Evolutionary conservation across 1,140 invertebrate species (phyloP), one percentile per base, ranked within the genome.

Genomic region (Aethina tumida): DNA sequence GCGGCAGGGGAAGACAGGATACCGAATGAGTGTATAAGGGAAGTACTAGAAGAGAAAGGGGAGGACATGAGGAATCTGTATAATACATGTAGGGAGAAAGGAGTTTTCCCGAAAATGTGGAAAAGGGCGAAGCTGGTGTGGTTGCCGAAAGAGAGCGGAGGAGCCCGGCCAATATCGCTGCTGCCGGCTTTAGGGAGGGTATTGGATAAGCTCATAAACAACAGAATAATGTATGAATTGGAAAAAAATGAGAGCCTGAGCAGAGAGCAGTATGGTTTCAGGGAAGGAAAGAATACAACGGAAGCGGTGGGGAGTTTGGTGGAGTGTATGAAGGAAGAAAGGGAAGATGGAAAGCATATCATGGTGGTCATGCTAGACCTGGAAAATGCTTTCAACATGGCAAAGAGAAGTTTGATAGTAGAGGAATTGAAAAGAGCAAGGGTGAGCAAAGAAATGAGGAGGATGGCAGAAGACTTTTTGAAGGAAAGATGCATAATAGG

Each of bases 211-310:
- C 2, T 39, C 2, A 24, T 39, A 22, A 31, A 30, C 12, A 24
- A 9, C n/a, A 39, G 37, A 31, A 6, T 39, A 18, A 2, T 19
- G 9, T 12, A 22, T 3, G 4, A 14, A 9, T 5, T 30, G 10
- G 29, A 39, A 18, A 5, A 5, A 19, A 20, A 20, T 6, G 26
- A 14, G 6, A 15, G 4, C 10, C 15, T 18, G 1, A n/a, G 16
- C 12, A n/a, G 9, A 2, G 13, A 19, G 7, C 36, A 39, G 12
- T 39, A 16, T 20, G 36, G 36, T 18, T 39, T 39, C 14, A 39
- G 36, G 10, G 31, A 29, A 13, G 36, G 36, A 2, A 39, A 10
- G 5, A 14, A 13, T 1, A 39, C 36, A 1, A 30, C 18, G 1
- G 27, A 30, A 5, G 37, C 37, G 31, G 31, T 5, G 4, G 31